Evolutionary conservation across 2,888 invertebrate species (phyloP).

Genomic region (Rhynchonema sp.): DNA sequence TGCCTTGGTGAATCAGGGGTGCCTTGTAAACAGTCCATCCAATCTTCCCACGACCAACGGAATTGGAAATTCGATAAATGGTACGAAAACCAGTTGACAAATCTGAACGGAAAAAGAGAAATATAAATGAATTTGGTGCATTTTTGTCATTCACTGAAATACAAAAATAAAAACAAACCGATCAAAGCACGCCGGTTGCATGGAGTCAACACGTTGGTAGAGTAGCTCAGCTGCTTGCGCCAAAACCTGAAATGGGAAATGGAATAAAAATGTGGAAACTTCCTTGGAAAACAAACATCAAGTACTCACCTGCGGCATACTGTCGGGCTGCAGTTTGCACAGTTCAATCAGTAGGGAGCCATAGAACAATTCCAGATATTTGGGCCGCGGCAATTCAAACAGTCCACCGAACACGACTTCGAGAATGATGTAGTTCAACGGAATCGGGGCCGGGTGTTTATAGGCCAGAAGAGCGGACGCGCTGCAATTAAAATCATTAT

Average conservation of each 20-base stretch:
- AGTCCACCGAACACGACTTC: slow-evolving; percentile 78
- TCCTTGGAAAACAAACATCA: slow-evolving; percentile 1
- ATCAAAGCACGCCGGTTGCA: slow-evolving; percentile 91
- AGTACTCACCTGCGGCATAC: slow-evolving; percentile 64
- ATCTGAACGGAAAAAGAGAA: slow-evolving; percentile 37
- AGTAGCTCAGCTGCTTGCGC: slow-evolving; percentile 94
- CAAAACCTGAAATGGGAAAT: slow-evolving; percentile 39
- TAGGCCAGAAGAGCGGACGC: slow-evolving; percentile 75
- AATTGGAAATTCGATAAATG: slow-evolving; percentile 98
- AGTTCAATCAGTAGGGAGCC: slow-evolving; percentile 86
- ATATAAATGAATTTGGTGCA: neutral
- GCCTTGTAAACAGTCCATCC: slow-evolving; percentile 29
- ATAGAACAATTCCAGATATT: slow-evolving; percentile 72
- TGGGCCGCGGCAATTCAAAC: slow-evolving; percentile 71
- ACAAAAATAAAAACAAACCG: slow-evolving; percentile 36
- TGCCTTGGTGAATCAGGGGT: slow-evolving; percentile 54
- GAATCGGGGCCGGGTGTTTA: slow-evolving; percentile 62
- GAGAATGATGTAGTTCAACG: slow-evolving; percentile 89
- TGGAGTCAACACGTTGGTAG: slow-evolving; percentile 80
- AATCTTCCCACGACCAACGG: slow-evolving; percentile 75
- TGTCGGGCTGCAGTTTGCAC: slow-evolving; percentile 83
- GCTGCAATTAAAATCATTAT: slow-evolving; percentile 34
- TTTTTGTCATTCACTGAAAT: neutral
- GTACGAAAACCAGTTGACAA: slow-evolving; percentile 90
- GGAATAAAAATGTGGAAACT: neutral